These are phyloP conservation scores for Hemicordylus capensis DNA, from an alignment of 2,113 vertebrate species.

Conservation along the genomic window DNA sequence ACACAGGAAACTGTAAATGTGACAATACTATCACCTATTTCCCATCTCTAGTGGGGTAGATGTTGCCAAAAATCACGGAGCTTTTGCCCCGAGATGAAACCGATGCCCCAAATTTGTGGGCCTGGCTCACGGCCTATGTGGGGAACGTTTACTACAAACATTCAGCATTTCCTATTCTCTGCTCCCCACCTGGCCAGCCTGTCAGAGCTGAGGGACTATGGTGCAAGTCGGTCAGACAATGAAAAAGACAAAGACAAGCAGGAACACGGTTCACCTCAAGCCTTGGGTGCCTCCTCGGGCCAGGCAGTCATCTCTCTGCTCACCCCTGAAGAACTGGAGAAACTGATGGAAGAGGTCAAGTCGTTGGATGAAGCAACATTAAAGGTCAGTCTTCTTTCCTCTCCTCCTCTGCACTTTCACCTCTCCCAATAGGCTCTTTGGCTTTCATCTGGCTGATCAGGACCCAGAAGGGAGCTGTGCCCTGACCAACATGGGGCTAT, in stretches of 20 bases:
- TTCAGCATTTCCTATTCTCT: not conserved
- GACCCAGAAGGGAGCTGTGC: no score
- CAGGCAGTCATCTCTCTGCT: slow-evolving; percentile 89
- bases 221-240: slow-evolving; percentile 72
- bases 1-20: no score
- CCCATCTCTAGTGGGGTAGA: no score
- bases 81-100: no score
- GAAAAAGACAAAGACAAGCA: slow-evolving; percentile 47
- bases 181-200: slow-evolving; percentile 75
- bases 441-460: not conserved
- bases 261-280: slow-evolving; percentile 46
- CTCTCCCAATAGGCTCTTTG: not conserved
- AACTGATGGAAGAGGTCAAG: slow-evolving; percentile 89
- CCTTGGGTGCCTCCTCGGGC: slow-evolving; percentile 60
- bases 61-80: no score
- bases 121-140: no score
- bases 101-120: no score
- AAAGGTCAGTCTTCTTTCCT: slow-evolving; percentile 76
- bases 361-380: slow-evolving; percentile 84
- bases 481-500: no score
- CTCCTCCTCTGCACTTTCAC: not conserved
- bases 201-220: slow-evolving; percentile 84
- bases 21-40: no score
- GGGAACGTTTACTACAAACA: not conserved
- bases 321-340: slow-evolving; percentile 81